Evolutionary conservation across 2,113 vertebrate genomes (phyloP), one percentile per base, ranked within the genome.

Genomic region (Turnix velox): DNA sequence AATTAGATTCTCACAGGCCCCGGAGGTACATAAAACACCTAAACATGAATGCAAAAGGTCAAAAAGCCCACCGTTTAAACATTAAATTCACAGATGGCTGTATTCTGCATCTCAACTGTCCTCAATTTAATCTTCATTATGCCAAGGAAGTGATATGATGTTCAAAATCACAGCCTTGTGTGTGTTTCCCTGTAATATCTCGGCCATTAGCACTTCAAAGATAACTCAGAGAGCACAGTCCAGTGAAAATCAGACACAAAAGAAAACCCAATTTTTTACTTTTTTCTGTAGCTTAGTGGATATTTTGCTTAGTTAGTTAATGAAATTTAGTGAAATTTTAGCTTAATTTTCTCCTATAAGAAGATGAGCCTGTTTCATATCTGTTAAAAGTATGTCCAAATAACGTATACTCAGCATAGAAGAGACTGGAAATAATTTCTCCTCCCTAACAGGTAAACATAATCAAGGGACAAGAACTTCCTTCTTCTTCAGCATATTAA

Each of bases 101-200:
- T 35, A 73, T 73, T 73, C 18, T 58, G 23, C 16, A 42, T 69
- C 10, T 76, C 37, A 54, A 15, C 15, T 85, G 11, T 63, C 13
- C 18, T 90, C 33, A 59, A 25, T 17, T 77, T 45, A 58, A 58
- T 73, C 49, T 68, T 88, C 18, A 65, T 28, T 69, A 88, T 7
- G 4, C 4, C 18, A 68, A 65, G 40, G 43, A 68, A 27, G 4
- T 20, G 9, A 0, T 28, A 51, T n/a, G 20, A 63, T 0, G 0
- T 59, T 54, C 30, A 74, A 46, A 84, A 71, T 39, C 40, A 66
- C 3, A 77, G 55, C 5, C 18, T 80, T 89, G 16, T 71, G 25
- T 9, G 2, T 39, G 16, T 28, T 79, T 63, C 24, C 35, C 27
- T 61, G 7, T 24, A 67, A 65, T 3, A 1, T 42, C 31, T 80